These are phyloP conservation scores for Esox lucius DNA, from an alignment of 2,797 vertebrate species.

Conservation along the genomic window DNA sequence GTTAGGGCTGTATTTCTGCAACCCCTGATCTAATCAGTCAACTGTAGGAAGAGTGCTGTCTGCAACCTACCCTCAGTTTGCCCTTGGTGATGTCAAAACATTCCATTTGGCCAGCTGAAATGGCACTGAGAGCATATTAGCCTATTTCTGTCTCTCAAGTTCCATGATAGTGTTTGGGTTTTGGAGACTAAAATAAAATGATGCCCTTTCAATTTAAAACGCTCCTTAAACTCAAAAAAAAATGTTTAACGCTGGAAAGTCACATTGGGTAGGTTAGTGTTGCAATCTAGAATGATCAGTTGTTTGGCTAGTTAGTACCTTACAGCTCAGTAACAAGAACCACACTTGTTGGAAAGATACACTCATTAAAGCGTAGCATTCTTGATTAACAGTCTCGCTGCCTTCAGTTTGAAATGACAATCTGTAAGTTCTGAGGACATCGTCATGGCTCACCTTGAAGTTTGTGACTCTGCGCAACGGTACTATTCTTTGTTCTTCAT, in stretches of 20 bases:
- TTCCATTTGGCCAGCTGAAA: not conserved
- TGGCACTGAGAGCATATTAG: not conserved
- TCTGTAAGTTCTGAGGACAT: no score
- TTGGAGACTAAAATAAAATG: not conserved
- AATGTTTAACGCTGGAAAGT: not conserved
- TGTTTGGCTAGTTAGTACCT: not conserved
- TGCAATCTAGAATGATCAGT: not conserved
- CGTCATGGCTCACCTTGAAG: no score
- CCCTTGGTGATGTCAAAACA: no score
- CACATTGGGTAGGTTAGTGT: not conserved
- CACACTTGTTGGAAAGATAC: not conserved
- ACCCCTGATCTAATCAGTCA: no score
- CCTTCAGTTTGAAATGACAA: no score
- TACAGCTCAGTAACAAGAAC: not conserved
- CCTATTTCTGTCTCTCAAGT: not conserved
- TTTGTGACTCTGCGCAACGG: no score
- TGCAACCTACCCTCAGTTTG: not conserved
- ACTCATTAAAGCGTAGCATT: not conserved
- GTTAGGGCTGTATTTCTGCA: not conserved
- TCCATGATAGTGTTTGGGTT: not conserved
- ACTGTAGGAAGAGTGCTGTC: no score
- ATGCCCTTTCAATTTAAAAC: not conserved
- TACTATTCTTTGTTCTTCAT: no score
- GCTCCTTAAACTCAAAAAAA: not conserved
- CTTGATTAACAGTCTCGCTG: no score